Evolutionary conservation across 2,888 invertebrate genomes (phyloP), one percentile per base, ranked within the genome.

Genomic region (Spodoptera littoralis): DNA sequence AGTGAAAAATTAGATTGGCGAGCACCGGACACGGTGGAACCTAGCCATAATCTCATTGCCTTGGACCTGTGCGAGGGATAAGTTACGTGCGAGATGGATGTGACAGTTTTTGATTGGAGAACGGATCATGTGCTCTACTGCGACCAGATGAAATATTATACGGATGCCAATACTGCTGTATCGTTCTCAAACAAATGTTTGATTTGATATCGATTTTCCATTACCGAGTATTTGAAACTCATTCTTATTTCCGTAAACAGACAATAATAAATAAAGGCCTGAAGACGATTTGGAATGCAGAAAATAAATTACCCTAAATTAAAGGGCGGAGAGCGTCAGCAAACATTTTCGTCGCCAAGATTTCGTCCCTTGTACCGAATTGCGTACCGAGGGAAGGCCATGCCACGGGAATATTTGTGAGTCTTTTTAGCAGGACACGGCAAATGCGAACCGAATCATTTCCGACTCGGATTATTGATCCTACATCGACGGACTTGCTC

Each of bases 1-100:
- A 84, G 85, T 83, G 82, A 84, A 85, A 86, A 86, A 86, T 86
- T 86, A 83, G 85, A 84, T 86, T 83, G 83, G 61, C 59, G 78
- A 73, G 79, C 62, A 67, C 67, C 66, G 81, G 79, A 80, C 83
- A 69, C 58, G 65, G 79, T 70, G 67, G 77, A 75, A 81, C 77
- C 80, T 76, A 71, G 65, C 68, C 68, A 73, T 82, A 86, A 85
- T 81, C 81, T 76, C 79, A 83, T 84, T 83, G 80, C 79, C 60
- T 45, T 70, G 44, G 42, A n/a, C 30, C 56, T n/a, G 53, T 22
- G 62, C 46, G 56, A 63, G 63, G 24, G 5, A 65, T 50, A 56
- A 67, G 75, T 62, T 61, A 50, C 49, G 18, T 56, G 65, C 54
- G 70, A 42, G 56, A 52, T 62, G 11, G 52, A 61, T 64, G 27